Evolutionary conservation across 2,113 vertebrate genomes (phyloP).

Genomic region (Dicaeum eximium): DNA sequence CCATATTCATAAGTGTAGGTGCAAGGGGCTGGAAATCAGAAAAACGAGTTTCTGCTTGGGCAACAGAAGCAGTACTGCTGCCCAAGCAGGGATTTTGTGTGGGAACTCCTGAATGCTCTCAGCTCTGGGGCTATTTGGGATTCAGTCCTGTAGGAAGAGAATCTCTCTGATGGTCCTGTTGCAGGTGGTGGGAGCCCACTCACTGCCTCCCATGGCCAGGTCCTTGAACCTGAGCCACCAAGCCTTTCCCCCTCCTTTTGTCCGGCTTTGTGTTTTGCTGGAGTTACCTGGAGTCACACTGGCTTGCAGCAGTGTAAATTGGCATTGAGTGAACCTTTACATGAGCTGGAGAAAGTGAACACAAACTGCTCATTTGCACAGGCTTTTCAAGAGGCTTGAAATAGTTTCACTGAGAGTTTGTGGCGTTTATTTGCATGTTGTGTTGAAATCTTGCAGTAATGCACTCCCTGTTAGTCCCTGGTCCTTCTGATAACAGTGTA

Average conservation of each 20-base stretch:
- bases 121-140: background rate
- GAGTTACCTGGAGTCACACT: background rate
- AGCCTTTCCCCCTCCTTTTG: background rate
- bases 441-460: background rate
- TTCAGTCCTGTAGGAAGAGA: background rate
- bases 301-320: background rate
- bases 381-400: background rate
- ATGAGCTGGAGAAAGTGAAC: background rate
- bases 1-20: background rate
- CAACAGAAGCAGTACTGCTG: background rate
- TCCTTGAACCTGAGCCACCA: background rate
- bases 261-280: background rate
- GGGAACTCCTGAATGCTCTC: background rate
- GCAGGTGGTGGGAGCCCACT: background rate
- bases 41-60: background rate
- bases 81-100: background rate
- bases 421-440: background rate
- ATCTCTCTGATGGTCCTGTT: background rate
- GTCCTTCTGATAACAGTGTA: background rate
- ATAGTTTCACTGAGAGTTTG: background rate
- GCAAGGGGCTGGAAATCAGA: background rate
- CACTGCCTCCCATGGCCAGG: fast-evolving
- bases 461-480: background rate
- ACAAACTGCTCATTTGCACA: background rate
- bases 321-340: background rate